These are phyloP conservation scores for Phenacoccus solenopsis DNA, from an alignment of 1,140 invertebrate species.

Conservation along the genomic window DNA sequence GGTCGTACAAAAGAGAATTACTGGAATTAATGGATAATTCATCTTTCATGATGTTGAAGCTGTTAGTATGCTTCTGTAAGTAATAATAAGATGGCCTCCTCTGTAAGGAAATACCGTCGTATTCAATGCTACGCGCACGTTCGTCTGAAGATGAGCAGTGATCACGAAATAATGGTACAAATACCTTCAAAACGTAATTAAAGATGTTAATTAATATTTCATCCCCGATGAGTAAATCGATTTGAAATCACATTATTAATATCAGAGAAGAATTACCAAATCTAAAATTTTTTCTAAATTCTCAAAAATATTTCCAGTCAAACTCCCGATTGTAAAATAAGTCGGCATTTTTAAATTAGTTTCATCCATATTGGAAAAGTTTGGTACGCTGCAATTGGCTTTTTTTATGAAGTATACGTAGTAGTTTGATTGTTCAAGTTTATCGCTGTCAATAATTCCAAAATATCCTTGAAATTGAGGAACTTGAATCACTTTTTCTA, in stretches of 20 bases:
- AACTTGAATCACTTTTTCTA: background rate
- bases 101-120: background rate
- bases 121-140: background rate
- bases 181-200: background rate
- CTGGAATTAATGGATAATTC: background rate
- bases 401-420: conserved; percentile 7
- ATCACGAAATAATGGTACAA: background rate
- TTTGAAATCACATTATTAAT: no score
- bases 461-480: conserved; percentile 8
- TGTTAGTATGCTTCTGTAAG: background rate
- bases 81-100: background rate
- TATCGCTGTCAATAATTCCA: background rate
- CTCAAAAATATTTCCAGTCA: background rate
- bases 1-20: background rate
- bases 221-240: no score
- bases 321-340: background rate
- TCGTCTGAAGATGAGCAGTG: background rate
- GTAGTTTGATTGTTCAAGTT: background rate
- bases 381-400: background rate
- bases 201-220: no score
- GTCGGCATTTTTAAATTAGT: background rate
- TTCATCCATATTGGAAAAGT: background rate
- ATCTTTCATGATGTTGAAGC: background rate
- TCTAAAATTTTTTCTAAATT: background rate
- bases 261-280: background rate